These are phyloP conservation scores for Heliconius congener DNA, from an alignment of 1,140 invertebrate species.

Conservation along the genomic window DNA sequence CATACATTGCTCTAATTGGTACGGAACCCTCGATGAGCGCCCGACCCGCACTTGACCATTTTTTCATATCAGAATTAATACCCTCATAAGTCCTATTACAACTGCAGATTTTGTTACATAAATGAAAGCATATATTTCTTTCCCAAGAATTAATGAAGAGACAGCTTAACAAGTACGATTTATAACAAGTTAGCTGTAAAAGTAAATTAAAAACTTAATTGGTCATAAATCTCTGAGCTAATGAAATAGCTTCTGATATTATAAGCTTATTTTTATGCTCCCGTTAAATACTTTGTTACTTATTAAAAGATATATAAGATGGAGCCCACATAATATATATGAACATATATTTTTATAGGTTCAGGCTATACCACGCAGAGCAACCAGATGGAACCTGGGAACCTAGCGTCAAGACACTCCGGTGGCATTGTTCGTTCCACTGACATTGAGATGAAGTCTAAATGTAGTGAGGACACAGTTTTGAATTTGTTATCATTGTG, in stretches of 20 bases:
- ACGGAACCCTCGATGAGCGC: too few species aligned
- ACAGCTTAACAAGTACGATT: constrained; percentile 27
- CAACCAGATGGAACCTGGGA: too few species aligned
- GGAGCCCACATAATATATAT: too few species aligned
- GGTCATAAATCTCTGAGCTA: constrained; percentile 27
- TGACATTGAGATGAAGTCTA: too few species aligned
- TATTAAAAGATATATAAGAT: not conserved
- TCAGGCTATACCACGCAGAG: too few species aligned
- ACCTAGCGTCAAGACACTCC: too few species aligned
- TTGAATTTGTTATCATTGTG: too few species aligned
- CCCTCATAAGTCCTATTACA: not conserved
- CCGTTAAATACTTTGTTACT: constrained; percentile 11
- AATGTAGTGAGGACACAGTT: too few species aligned
- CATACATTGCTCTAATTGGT: too few species aligned
- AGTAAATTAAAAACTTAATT: constrained; percentile 35
- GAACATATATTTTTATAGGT: too few species aligned
- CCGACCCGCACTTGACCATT: not conserved
- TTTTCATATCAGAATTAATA: not conserved
- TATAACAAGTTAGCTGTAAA: constrained; percentile 30
- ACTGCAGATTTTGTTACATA: constrained; percentile 19
- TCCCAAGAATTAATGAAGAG: constrained; percentile 19
- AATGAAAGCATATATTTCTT: constrained; percentile 17
- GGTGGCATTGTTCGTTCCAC: too few species aligned
- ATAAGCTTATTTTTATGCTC: constrained; percentile 18
- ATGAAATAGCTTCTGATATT: constrained; percentile 25